phyloP scores from a whole-genome alignment of 2,113 vertebrate genomes.

The Candoia aspera region DNA sequence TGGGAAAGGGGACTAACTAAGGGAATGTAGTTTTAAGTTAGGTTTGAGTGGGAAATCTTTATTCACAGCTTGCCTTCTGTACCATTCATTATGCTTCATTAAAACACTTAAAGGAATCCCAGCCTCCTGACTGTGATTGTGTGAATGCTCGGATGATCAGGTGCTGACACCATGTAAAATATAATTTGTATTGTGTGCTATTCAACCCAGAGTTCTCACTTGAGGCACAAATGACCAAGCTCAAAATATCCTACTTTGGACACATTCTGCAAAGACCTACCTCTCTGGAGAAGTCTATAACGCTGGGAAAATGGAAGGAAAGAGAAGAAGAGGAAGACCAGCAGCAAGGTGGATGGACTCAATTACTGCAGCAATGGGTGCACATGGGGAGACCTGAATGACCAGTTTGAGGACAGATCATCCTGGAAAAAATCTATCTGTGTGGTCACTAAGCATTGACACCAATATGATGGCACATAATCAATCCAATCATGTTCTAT shows the following conservation, averaged over 20 bases:
- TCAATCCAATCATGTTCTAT: neutral
- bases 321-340: neutral
- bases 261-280: neutral
- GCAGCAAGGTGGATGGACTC: no score
- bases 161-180: no score
- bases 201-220: neutral
- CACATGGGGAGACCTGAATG: neutral
- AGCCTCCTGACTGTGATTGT: no score
- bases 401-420: neutral
- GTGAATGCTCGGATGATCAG: no score
- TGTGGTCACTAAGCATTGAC: neutral
- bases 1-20: no score
- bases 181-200: neutral
- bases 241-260: neutral
- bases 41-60: no score
- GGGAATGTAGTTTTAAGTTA: no score
- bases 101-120: no score
- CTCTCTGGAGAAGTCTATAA: neutral
- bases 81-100: no score
- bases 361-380: neutral
- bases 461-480: no score
- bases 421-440: neutral
- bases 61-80: no score
- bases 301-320: neutral
- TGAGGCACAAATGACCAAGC: neutral